Evolutionary conservation across 2,888 invertebrate genomes (phyloP), one percentile per base, ranked within the genome.

Genomic region (Tridacna gigas): DNA sequence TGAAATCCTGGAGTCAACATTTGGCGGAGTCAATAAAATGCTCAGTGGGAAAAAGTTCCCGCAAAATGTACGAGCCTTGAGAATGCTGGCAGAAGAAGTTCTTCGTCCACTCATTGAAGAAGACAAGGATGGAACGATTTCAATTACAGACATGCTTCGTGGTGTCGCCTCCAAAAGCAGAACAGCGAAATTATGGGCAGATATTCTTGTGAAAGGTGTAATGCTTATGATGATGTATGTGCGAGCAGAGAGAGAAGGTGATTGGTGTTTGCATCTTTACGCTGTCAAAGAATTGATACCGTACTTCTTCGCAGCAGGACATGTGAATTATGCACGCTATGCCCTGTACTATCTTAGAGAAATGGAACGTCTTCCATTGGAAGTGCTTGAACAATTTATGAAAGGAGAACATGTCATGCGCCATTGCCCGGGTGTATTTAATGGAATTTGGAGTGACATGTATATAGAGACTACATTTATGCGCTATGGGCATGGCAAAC

Each of bases 391-490:
- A 11, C 65, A 73, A n/a, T 90, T 82, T 74, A 7, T 86, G 71
- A 76, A 76, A 60, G 88, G 89, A n/a, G 76, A 90, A 37, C 89
- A 90, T 82, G 88, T 88, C 15, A 88, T 86, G 86, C 78, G 85
- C 9, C 86, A 89, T 69, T 79, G 79, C 28, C 66, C 84, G 25
- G 91, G 90, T 18, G 15, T 88, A 18, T 90, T 84, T 80, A 91
- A 91, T 80, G 89, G 80, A 0, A 88, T 90, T 0, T 90, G 90
- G 88, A 84, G 84, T 67, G 90, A 90, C 75, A 88, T 90, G 88
- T 89, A 83, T 71, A 91, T 90, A 25, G 90, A 91, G 67, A 85
- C 88, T 1, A 91, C 89, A 9, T 90, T 87, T 81, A 90, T 91
- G 89, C 48, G 86, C 20, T 90, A 91, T 84, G 89, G 90, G 2